Conservation (phyloP, 1,140 invertebrate genomes). For the Melipona quadrifasciata region DNA sequence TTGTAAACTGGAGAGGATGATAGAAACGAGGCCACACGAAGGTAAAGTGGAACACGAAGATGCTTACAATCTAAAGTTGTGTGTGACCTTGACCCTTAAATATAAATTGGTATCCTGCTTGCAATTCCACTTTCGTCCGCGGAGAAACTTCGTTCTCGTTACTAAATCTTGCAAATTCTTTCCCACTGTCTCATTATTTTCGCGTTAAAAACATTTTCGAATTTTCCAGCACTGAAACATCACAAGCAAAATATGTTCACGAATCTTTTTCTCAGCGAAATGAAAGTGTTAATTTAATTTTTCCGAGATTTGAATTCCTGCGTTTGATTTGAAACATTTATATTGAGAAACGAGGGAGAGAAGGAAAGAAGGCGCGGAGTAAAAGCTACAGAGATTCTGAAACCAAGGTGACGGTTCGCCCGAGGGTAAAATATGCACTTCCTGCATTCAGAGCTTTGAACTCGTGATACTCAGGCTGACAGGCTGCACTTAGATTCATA, state of each 20-base stretch:
- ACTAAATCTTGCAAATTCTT: not conserved
- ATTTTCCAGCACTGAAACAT: too few species aligned
- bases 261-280: too few species aligned
- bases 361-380: not conserved
- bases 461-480: constrained; percentile 24
- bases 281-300: too few species aligned
- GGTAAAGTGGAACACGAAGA: constrained; percentile 25
- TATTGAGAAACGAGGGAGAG: not conserved
- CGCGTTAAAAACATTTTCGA: not conserved
- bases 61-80: not conserved
- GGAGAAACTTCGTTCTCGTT: constrained; percentile 31
- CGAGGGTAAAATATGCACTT: constrained; percentile 46
- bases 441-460: constrained; percentile 62
- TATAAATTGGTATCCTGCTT: constrained; percentile 33
- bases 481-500: constrained; percentile 20
- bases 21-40: constrained; percentile 23
- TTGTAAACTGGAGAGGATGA: not conserved
- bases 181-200: not conserved
- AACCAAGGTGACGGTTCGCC: constrained; percentile 50
- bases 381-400: constrained; percentile 19
- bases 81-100: constrained; percentile 49
- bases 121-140: constrained; percentile 32
- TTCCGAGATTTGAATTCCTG: too few species aligned
- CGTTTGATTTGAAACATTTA: too few species aligned
- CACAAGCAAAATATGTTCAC: too few species aligned